Evolutionary conservation across 2,113 vertebrate genomes (phyloP).

Genomic region (Danionella cerebrum): DNA sequence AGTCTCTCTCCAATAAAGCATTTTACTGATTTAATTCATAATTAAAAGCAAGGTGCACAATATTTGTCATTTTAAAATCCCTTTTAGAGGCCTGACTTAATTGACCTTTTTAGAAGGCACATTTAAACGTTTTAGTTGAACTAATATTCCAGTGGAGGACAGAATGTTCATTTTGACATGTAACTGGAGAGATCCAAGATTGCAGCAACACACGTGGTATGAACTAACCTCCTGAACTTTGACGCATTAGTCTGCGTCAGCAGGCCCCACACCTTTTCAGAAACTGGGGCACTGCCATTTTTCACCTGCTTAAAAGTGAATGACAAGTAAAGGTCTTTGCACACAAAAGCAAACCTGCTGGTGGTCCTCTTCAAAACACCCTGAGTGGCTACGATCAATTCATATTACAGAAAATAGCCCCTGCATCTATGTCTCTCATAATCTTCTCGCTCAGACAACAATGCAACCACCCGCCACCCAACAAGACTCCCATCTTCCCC

Average conservation of each 20-base stretch:
- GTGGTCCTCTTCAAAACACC: conserved; percentile 39
- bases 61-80: no score
- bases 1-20: background rate
- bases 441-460: conserved; percentile 5
- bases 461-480: background rate
- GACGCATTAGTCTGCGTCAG: conserved; percentile 12
- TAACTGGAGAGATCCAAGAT: background rate
- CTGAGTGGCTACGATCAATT: conserved; percentile 43
- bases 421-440: conserved; percentile 7
- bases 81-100: no score
- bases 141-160: background rate
- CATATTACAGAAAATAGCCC: conserved; percentile 44
- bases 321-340: conserved; percentile 33
- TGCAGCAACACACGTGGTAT: conserved; percentile 1
- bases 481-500: conserved; percentile 16
- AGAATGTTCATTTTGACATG: background rate
- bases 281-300: conserved; percentile 2
- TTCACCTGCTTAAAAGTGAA: conserved; percentile 23
- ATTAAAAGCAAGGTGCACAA: background rate
- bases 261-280: conserved; percentile 16
- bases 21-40: background rate
- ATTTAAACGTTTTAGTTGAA: no score
- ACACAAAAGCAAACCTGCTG: conserved; percentile 34
- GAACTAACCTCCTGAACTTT: conserved; percentile 14
- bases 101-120: no score